Evolutionary conservation across 2,888 invertebrate genomes (phyloP).

Genomic region (Eupeodes luniger): DNA sequence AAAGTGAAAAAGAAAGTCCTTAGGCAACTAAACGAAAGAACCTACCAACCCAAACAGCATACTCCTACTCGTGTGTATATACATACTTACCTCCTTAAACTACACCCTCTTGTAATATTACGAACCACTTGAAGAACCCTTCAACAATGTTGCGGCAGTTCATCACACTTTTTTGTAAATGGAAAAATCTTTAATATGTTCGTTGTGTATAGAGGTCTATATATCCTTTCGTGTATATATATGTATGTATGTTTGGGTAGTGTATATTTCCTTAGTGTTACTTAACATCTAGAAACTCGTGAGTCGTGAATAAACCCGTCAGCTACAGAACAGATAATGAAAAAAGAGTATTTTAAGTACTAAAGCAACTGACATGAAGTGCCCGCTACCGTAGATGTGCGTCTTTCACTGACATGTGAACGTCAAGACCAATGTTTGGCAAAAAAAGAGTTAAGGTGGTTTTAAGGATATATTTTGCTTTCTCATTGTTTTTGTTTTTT

Average conservation of each 20-base stretch:
- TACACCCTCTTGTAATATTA: not conserved
- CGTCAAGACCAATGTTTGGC: constrained; percentile 3
- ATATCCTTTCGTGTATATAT: not conserved
- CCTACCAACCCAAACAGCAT: not conserved
- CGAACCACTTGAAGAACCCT: constrained; percentile 44
- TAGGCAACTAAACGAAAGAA: not conserved
- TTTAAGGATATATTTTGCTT: no score
- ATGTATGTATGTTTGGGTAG: constrained; percentile 42
- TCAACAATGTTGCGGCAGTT: constrained; percentile 53
- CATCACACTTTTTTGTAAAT: constrained; percentile 56
- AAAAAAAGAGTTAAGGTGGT: not conserved
- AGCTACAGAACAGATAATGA: constrained; percentile 17
- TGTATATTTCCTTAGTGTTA: no score
- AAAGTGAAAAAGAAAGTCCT: constrained; percentile 15
- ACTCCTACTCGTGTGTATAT: no score
- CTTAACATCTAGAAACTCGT: no score
- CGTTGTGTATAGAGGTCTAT: no score
- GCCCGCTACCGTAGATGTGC: no score
- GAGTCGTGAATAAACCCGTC: constrained; percentile 1
- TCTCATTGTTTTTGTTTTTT: no score
- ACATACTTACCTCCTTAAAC: no score
- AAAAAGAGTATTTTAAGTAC: not conserved
- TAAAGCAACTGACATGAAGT: no score
- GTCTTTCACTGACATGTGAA: constrained; percentile 1
- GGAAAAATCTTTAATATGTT: no score